Percentiles rank a stretch among this genome's conserved stretches.
Evolutionary conservation across 2,888 invertebrate genomes (phyloP).

Genomic region (Torymus tubicola): DNA sequence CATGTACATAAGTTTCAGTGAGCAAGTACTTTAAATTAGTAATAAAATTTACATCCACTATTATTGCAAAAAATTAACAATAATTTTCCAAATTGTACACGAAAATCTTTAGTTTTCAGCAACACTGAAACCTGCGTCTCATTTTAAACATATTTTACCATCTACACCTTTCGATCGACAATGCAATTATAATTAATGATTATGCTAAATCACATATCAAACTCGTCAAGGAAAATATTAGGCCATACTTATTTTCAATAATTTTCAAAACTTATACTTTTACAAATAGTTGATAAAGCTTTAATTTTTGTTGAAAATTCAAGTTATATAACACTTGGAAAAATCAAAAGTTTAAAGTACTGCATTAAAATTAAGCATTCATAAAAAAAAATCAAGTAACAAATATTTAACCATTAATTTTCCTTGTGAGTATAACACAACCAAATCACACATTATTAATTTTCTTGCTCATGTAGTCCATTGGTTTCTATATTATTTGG

Average conservation of each 20-base stretch:
- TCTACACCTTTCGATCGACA: conserved; percentile 57
- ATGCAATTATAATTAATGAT: conserved; percentile 60
- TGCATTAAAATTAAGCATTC: conserved; percentile 55
- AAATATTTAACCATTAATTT: conserved; percentile 43
- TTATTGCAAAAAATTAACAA: conserved; percentile 34
- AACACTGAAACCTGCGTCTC: conserved; percentile 38
- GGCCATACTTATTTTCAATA: conserved; percentile 41
- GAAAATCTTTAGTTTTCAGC: conserved; percentile 12
- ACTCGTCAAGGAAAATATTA: conserved; percentile 54
- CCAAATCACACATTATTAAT: conserved; percentile 40
- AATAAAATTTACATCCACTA: conserved; percentile 22
- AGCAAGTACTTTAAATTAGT: conserved; percentile 3
- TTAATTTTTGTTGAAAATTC: too few species aligned
- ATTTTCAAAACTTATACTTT: conserved; percentile 44
- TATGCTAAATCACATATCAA: conserved; percentile 65
- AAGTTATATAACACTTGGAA: conserved; percentile 12
- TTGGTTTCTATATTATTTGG: conserved; percentile 70
- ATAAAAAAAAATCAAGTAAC: conserved; percentile 45
- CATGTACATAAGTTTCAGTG: conserved; percentile 4
- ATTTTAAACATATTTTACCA: conserved; percentile 26
- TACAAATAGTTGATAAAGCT: background rate
- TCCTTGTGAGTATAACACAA: conserved; percentile 59
- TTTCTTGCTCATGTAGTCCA: conserved; percentile 68
- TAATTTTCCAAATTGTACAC: conserved; percentile 1
- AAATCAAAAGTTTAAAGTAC: conserved; percentile 20